Percentiles rank a stretch among this genome's conserved stretches.
phyloP scores from a whole-genome alignment of 2,888 invertebrate species.

The Linnaemya vulpina region DNA sequence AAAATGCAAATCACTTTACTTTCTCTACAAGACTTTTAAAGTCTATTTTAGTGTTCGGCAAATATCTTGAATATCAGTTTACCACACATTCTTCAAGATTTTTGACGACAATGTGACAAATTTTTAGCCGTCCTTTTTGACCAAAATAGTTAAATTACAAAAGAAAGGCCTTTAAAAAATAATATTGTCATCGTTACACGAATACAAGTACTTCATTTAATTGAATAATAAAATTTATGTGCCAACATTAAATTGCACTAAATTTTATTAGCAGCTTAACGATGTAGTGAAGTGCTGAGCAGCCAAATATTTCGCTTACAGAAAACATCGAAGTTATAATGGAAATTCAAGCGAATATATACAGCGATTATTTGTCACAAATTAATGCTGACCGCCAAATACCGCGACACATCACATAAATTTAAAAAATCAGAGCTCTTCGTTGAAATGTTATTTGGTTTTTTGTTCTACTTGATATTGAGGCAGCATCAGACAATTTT shows the following conservation, averaged over 20 bases:
- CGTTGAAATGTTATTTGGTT: conserved; percentile 53
- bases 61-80: conserved; percentile 6
- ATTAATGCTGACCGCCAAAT: conserved; percentile 81
- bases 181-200: conserved; percentile 24
- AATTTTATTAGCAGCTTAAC: conserved; percentile 49
- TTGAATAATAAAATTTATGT: conserved; percentile 38
- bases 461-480: conserved; percentile 32
- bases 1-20: conserved; percentile 23
- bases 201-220: conserved; percentile 9
- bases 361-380: conserved; percentile 65
- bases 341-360: conserved; percentile 46
- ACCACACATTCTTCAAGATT: conserved; percentile 10
- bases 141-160: conserved; percentile 29
- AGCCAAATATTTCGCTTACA: background rate
- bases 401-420: conserved; percentile 80
- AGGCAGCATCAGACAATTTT: conserved; percentile 39
- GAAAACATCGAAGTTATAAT: conserved; percentile 8
- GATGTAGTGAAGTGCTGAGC: conserved; percentile 37
- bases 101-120: conserved; percentile 24
- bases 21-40: conserved; percentile 28
- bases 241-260: conserved; percentile 49
- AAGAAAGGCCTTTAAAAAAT: conserved; percentile 52
- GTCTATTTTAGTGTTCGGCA: conserved; percentile 30
- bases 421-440: conserved; percentile 67
- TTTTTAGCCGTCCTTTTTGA: conserved; percentile 18